These are phyloP conservation scores for Maniola hyperantus DNA, from an alignment of 2,888 invertebrate genomes.

Conservation along the genomic window DNA sequence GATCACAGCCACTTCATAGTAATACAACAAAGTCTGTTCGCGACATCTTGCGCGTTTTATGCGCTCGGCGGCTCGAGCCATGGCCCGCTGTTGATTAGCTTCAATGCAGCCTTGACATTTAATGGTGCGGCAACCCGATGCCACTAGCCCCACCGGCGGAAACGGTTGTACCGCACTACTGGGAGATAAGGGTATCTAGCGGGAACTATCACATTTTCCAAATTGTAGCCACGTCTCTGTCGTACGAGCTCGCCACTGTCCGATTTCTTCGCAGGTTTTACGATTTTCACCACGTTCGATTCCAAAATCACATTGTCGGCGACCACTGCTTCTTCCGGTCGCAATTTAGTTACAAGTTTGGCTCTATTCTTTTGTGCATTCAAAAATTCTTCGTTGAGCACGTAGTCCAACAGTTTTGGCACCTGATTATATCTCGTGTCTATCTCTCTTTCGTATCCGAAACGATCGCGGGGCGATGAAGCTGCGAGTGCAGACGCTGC, in stretches of 20 bases:
- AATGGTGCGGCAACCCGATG: conserved; percentile 49
- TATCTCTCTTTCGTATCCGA: conserved; percentile 75
- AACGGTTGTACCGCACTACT: conserved; percentile 69
- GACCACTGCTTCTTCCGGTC: conserved; percentile 66
- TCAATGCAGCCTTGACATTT: conserved; percentile 77
- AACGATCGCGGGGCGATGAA: conserved; percentile 56
- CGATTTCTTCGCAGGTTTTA: conserved; percentile 58
- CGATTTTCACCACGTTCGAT: conserved; percentile 70
- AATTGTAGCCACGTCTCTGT: conserved; percentile 73
- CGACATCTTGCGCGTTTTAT: conserved; percentile 43
- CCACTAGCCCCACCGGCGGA: conserved; percentile 77
- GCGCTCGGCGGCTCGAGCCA: conserved; percentile 45
- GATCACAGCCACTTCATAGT: conserved; percentile 76
- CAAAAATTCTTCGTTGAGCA: conserved; percentile 63
- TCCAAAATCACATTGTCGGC: conserved; percentile 72
- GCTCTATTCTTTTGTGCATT: conserved; percentile 66
- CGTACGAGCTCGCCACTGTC: conserved; percentile 61
- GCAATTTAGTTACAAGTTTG: conserved; percentile 68
- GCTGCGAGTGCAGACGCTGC: conserved; percentile 58
- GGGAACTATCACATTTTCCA: conserved; percentile 78
- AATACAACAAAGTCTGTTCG: conserved; percentile 55
- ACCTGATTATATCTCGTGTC: conserved; percentile 64
- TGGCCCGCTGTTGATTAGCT: conserved; percentile 52
- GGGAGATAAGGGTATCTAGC: conserved; percentile 75
- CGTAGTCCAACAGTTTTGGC: conserved; percentile 62